Conservation (phyloP, 2,113 vertebrate genomes). For the Fukomys damarensis region DNA sequence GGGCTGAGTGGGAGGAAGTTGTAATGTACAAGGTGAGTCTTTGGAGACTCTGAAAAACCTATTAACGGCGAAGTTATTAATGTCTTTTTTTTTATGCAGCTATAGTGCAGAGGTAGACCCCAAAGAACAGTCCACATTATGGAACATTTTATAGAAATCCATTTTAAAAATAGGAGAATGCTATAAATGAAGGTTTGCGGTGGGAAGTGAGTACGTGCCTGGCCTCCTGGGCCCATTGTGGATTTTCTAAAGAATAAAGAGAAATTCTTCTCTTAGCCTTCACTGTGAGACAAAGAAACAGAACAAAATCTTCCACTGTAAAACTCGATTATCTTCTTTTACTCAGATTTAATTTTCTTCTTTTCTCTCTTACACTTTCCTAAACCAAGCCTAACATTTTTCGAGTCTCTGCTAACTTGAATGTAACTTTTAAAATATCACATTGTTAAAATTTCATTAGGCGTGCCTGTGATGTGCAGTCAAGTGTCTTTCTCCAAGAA, state of each 20-base stretch:
- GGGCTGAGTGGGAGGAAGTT: constrained; percentile 70
- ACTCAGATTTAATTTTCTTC: constrained; percentile 49
- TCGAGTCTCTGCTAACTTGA: constrained; percentile 1
- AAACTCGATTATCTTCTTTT: constrained; percentile 33
- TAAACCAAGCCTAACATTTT: not conserved
- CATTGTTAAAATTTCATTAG: constrained; percentile 31
- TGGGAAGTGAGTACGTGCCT: constrained; percentile 50
- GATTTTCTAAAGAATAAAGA: constrained; percentile 61
- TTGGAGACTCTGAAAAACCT: constrained; percentile 83
- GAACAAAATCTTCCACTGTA: constrained; percentile 42
- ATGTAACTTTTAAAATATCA: constrained; percentile 47
- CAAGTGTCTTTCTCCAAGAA: not conserved
- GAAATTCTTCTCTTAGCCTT: constrained; percentile 44
- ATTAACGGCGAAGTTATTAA: constrained; percentile 83
- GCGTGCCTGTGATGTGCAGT: not conserved
- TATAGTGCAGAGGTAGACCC: constrained; percentile 47
- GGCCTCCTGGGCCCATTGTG: not conserved
- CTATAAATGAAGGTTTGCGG: constrained; percentile 62
- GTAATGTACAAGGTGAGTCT: constrained; percentile 75
- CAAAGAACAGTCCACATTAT: constrained; percentile 83
- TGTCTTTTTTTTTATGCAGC: constrained; percentile 76
- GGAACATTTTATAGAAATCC: constrained; percentile 86
- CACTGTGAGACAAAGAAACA: constrained; percentile 59
- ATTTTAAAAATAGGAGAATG: constrained; percentile 82
- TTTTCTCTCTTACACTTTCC: not conserved